phyloP scores from a whole-genome alignment of 2,113 vertebrate species.

The Columbina picui region DNA sequence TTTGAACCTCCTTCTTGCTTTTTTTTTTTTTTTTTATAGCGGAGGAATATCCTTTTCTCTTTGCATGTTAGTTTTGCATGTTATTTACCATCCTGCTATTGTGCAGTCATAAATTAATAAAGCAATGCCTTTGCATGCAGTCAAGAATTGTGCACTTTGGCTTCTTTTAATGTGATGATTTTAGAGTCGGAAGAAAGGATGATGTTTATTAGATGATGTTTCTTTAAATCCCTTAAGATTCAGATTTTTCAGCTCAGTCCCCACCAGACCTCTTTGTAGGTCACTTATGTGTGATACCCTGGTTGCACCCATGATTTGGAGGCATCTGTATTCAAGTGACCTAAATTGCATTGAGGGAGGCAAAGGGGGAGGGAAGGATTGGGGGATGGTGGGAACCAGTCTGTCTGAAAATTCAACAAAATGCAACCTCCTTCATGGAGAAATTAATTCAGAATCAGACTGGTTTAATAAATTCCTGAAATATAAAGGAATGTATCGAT shows the following conservation, averaged over 20 bases:
- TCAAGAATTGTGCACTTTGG: neutral
- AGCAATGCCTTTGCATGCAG: neutral
- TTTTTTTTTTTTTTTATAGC: neutral
- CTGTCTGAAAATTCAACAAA: neutral
- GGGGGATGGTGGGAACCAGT: neutral
- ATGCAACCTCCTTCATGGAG: neutral
- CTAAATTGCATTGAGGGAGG: conserved; percentile 15
- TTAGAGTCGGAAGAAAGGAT: neutral
- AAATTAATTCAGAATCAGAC: neutral
- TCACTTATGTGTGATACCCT: neutral
- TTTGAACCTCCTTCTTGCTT: neutral
- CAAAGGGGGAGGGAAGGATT: neutral
- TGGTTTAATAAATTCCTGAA: neutral
- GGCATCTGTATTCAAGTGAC: conserved; percentile 35
- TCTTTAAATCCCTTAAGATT: conserved; percentile 27
- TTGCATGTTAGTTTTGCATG: neutral
- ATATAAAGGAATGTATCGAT: neutral
- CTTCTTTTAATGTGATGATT: neutral
- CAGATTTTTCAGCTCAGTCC: neutral
- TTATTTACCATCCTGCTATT: conserved; percentile 36
- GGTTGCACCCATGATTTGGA: conserved; percentile 31
- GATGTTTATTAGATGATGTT: conserved; percentile 17
- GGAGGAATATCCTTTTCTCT: neutral
- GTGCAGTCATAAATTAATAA: conserved; percentile 60
- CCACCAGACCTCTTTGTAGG: conserved; percentile 32